Percentiles rank a stretch among this genome's conserved stretches.
phyloP scores from a whole-genome alignment of 1,140 invertebrate species.

The Eurosta solidaginis region DNA sequence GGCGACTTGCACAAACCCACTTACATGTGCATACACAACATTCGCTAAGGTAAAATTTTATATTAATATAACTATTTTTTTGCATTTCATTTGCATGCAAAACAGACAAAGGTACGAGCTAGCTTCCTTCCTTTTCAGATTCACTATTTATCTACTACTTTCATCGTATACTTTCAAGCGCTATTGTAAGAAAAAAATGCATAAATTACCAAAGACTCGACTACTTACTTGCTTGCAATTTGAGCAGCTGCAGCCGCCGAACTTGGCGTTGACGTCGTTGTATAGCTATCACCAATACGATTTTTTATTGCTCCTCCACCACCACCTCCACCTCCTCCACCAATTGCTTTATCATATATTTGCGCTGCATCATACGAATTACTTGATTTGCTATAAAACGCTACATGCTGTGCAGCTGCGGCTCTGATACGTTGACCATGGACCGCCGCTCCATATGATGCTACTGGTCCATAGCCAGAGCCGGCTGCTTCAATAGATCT shows the following conservation, averaged over 20 bases:
- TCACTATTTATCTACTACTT: background rate
- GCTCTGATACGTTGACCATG: background rate
- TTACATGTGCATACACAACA: background rate
- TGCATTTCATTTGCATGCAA: constrained; percentile 30
- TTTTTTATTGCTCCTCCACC: background rate
- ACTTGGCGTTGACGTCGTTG: constrained; percentile 22
- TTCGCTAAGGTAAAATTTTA: background rate
- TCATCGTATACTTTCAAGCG: background rate
- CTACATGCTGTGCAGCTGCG: background rate
- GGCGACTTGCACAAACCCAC: background rate
- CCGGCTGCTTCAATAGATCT: background rate
- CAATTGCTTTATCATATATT: constrained; percentile 35
- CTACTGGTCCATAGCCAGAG: background rate
- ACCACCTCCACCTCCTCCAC: constrained; percentile 28
- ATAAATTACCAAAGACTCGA: background rate
- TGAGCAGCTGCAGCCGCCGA: constrained; percentile 49
- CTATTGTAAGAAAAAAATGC: background rate
- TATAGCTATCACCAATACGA: background rate
- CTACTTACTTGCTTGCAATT: constrained; percentile 54
- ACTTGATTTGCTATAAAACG: constrained; percentile 46
- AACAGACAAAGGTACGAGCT: background rate
- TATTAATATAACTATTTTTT: background rate
- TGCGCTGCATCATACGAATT: constrained; percentile 24
- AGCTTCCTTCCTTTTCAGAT: background rate
- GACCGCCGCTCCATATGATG: background rate